Conservation (phyloP, 1,140 invertebrate species). For the Halesus radiatus region DNA sequence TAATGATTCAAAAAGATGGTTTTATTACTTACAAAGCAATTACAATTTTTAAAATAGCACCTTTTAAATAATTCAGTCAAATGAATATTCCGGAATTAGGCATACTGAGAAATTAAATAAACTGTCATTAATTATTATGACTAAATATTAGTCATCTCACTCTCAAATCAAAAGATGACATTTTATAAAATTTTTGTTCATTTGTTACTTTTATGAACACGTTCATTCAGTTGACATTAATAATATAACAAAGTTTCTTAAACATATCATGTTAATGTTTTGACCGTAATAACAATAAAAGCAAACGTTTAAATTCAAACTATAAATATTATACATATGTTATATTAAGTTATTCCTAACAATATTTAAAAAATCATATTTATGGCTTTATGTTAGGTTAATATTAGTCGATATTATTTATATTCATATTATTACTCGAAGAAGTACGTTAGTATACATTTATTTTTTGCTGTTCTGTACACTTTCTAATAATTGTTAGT, state of each 20-base stretch:
- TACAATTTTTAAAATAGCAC: conserved; percentile 34
- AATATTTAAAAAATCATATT: neutral
- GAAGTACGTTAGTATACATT: conserved; percentile 11
- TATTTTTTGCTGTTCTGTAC: neutral
- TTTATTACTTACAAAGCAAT: conserved; percentile 6
- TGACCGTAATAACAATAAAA: no score
- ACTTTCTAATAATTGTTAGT: neutral
- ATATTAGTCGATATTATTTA: neutral
- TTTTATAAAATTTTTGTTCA: no score
- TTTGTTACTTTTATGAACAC: no score
- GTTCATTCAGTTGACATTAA: no score
- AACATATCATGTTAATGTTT: no score
- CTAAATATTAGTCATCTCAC: no score
- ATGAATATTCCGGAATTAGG: neutral
- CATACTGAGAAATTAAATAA: no score
- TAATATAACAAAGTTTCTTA: no score
- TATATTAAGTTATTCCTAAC: neutral
- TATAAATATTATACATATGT: neutral
- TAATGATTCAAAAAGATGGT: no score
- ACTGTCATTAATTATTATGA: no score
- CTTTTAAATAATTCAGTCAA: conserved; percentile 18
- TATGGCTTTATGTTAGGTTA: conserved; percentile 13
- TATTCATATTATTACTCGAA: neutral
- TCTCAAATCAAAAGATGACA: no score
- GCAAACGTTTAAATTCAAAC: no score